phyloP scores from a whole-genome alignment of 37 sponge, comb jelly and placozoan genomes.

The Dysidea cf. avara region DNA sequence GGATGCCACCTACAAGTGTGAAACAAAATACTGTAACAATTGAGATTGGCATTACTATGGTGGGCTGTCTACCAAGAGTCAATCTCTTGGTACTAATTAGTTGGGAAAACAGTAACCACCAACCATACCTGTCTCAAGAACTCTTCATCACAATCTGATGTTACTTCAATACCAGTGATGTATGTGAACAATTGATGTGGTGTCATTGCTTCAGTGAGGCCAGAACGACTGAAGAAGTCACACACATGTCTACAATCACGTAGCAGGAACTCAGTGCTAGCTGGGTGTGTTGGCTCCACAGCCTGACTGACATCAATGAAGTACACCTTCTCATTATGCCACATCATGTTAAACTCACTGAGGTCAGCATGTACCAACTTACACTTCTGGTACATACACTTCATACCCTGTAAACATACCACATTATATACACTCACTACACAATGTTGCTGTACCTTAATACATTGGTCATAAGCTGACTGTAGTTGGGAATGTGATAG shows the following conservation, averaged over 20 bases:
- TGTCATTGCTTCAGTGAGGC: constrained; percentile 37
- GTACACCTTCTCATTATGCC: constrained; percentile 74
- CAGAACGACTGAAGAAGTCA: constrained; percentile 60
- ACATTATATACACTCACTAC: background rate
- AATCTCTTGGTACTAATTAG: too few species aligned
- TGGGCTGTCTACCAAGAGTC: too few species aligned
- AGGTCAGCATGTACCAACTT: constrained; percentile 94
- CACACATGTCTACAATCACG: constrained; percentile 87
- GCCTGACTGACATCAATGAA: constrained; percentile 96
- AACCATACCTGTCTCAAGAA: constrained; percentile 58
- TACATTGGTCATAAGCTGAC: constrained; percentile 86
- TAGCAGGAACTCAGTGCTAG: constrained; percentile 86
- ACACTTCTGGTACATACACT: constrained; percentile 76
- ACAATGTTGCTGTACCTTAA: constrained; percentile 23
- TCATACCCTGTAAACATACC: constrained; percentile 49
- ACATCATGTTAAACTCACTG: constrained; percentile 93
- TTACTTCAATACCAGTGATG: constrained; percentile 50
- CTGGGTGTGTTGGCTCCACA: constrained; percentile 89
- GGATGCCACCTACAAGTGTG: too few species aligned
- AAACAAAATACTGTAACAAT: too few species aligned
- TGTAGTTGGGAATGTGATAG: constrained; percentile 56
- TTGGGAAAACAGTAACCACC: too few species aligned
- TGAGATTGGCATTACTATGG: too few species aligned
- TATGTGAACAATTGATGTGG: constrained; percentile 74
- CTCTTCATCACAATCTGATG: constrained; percentile 57